Conservation (phyloP, 2,797 vertebrate species). For the Leptodactylus fallax region DNA sequence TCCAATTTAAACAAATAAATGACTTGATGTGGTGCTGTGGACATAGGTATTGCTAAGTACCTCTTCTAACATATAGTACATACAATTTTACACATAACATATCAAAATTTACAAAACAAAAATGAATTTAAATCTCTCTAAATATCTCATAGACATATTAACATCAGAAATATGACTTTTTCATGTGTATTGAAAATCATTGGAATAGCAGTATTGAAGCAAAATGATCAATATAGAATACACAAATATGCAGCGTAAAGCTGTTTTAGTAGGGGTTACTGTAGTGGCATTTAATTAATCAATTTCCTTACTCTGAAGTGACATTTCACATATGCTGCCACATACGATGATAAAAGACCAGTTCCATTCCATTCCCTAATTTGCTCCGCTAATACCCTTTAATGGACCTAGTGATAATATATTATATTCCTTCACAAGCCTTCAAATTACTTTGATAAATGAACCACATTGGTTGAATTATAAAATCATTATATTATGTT, state of each 20-base stretch:
- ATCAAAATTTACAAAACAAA: not conserved
- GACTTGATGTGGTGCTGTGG: too few relatives aligned
- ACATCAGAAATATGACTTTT: not conserved
- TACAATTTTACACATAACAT: not conserved
- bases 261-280: conserved; percentile 5
- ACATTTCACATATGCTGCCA: conserved; percentile 38
- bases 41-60: too few relatives aligned
- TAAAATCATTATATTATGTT: conserved; percentile 11
- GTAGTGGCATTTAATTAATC: conserved; percentile 40
- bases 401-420: conserved; percentile 40
- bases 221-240: conserved; percentile 25
- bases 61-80: not conserved
- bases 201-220: not conserved
- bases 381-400: conserved; percentile 32
- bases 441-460: conserved; percentile 27
- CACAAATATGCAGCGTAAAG: not conserved
- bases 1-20: too few relatives aligned
- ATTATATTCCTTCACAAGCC: conserved; percentile 19
- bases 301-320: conserved; percentile 31
- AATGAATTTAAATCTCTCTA: not conserved
- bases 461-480: not conserved
- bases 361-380: conserved; percentile 25
- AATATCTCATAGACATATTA: not conserved
- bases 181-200: not conserved
- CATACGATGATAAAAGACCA: conserved; percentile 41